Percentiles rank a stretch among this genome's conserved stretches.
phyloP scores from a whole-genome alignment of 2,797 vertebrate species.

The Aulostomus chinensis region DNA sequence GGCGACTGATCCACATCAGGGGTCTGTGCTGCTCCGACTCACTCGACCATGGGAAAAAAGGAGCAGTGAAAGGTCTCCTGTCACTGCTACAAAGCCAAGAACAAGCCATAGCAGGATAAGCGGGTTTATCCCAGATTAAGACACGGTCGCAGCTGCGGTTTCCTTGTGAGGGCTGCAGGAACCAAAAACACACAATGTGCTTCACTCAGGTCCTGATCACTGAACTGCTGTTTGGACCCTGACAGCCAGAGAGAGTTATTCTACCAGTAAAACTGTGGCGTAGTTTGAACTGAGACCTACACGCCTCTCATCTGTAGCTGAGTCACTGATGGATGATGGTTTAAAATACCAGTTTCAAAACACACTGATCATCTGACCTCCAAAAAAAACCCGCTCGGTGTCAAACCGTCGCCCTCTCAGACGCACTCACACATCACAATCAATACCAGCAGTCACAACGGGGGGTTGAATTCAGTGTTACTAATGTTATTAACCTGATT shows the following conservation, averaged over 20 bases:
- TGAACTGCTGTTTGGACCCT: neutral
- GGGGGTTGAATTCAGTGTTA: too few relatives aligned
- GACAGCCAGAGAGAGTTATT: too few relatives aligned
- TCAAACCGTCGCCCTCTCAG: neutral
- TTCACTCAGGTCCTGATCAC: constrained; percentile 36
- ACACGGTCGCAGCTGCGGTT: constrained; percentile 86
- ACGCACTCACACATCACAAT: too few relatives aligned
- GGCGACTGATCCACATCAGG: constrained; percentile 76
- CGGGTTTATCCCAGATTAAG: constrained; percentile 94
- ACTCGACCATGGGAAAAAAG: constrained; percentile 85
- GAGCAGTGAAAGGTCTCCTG: constrained; percentile 87
- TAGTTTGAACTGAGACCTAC: neutral
- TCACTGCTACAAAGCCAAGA: constrained; percentile 90
- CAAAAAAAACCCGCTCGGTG: neutral
- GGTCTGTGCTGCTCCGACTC: constrained; percentile 85
- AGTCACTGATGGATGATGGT: too few relatives aligned
- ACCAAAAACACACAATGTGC: constrained; percentile 69
- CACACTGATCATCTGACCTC: constrained; percentile 18
- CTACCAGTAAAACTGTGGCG: too few relatives aligned
- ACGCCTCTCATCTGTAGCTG: too few relatives aligned
- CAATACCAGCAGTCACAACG: too few relatives aligned
- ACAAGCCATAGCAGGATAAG: constrained; percentile 89
- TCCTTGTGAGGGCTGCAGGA: constrained; percentile 67
- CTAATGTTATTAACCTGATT: too few relatives aligned
- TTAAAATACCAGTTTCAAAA: too few relatives aligned